Base-by-base conservation (phyloP, 2,888 invertebrate genomes). In the Eristalis pertinax region DNA sequence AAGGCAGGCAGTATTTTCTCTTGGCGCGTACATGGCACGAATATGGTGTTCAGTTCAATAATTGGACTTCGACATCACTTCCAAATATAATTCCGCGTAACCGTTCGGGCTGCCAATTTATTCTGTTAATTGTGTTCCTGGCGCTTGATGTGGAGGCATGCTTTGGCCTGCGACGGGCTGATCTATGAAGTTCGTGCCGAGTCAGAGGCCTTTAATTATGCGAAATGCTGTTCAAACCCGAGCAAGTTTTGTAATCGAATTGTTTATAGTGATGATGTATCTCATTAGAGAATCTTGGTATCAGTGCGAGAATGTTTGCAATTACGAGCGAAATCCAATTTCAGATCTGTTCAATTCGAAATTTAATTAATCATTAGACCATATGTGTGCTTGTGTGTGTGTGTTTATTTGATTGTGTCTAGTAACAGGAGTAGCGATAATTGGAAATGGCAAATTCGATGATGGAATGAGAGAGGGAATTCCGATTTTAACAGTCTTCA, bases 201-300 rank as follows among this genome's bases (percentile, higher is more conserved):
- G 50, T 82, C 62, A 72, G 38, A 15, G 38, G 26, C 38, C 80
- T 22, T 69, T 69, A 75, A 70, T 75, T 75, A 81, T 58, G 73
- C 65, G 72, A 74, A 62, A 8, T 70, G 32, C 41, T 78, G 43
- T 72, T 58, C 56, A 64, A 50, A 69, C 68, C 60, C 26, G 26
- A 32, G 58, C 38, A 19, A 58, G 35, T 32, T 70, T 65, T 65
- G 60, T 60, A 78, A 78, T 69, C 50, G 56, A 73, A 68, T 78
- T 77, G 64, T 78, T 83, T 77, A 65, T 73, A 29, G 72, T 43
- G 82, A 82, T 76, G 82, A 82, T 67, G 67, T 73, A 56, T 72
- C 73, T 68, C 67, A 80, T 67, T 80, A 62, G 43, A 68, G 67
- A 60, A 7, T 60, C 60, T 60, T 60, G 19, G 19, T 50, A 8